phyloP scores from a whole-genome alignment of 2,888 invertebrate species.

The Spilosoma lubricipeda region DNA sequence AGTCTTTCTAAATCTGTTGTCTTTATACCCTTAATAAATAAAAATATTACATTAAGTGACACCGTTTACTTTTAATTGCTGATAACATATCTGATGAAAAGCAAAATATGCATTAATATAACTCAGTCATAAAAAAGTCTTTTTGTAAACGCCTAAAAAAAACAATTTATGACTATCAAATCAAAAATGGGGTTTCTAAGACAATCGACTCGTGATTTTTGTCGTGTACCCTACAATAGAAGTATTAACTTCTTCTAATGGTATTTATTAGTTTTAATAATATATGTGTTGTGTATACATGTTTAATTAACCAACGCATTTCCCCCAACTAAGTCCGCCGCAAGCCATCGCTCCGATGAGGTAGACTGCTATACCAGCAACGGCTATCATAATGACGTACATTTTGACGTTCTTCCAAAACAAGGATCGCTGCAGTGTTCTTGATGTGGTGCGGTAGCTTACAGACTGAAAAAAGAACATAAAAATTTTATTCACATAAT shows the following conservation, averaged over 20 bases:
- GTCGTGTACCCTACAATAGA: constrained; percentile 22
- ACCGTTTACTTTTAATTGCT: background rate
- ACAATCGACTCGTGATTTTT: constrained; percentile 8
- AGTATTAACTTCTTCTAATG: constrained; percentile 23
- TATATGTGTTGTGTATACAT: constrained; percentile 29
- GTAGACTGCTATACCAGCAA: constrained; percentile 91
- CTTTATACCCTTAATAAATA: background rate
- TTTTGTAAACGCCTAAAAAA: background rate
- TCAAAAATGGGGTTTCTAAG: background rate
- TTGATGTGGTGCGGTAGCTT: constrained; percentile 93
- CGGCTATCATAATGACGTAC: constrained; percentile 89
- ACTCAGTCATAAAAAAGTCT: background rate
- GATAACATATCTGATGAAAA: background rate
- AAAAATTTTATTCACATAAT: background rate
- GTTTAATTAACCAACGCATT: constrained; percentile 86
- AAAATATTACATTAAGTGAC: background rate
- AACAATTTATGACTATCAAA: background rate
- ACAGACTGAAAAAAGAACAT: constrained; percentile 89
- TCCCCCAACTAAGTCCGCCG: constrained; percentile 93
- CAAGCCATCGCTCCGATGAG: constrained; percentile 95
- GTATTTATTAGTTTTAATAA: constrained; percentile 16
- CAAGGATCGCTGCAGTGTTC: constrained; percentile 93
- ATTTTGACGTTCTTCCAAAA: constrained; percentile 98
- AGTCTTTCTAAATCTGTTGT: background rate
- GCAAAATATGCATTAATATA: background rate